Conservation (phyloP, 2,888 invertebrate genomes). For the Phyllotreta striolata region DNA sequence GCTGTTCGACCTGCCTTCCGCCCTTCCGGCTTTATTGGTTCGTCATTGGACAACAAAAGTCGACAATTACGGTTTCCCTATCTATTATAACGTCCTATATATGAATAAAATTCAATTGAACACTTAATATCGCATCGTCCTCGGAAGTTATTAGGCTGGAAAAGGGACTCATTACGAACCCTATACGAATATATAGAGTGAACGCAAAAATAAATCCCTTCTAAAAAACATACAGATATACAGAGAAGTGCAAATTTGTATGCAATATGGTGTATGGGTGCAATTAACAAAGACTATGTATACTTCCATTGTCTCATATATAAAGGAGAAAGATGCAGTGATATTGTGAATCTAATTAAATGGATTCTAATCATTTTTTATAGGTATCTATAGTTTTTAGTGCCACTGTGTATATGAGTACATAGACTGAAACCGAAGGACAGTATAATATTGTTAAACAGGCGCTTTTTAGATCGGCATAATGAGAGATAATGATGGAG, state of each 20-base stretch:
- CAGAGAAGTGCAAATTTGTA: too few species aligned
- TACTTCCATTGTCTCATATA: too few species aligned
- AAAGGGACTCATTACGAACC: too few species aligned
- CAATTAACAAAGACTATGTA: too few species aligned
- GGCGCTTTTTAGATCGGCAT: constrained; percentile 34
- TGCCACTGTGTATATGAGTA: too few species aligned
- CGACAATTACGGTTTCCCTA: constrained; percentile 48
- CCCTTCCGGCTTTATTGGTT: constrained; percentile 36
- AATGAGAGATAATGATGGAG: constrained; percentile 44
- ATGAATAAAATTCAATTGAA: constrained; percentile 42
- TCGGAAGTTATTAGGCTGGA: constrained; percentile 24
- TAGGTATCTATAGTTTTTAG: background rate
- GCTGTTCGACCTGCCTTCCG: constrained; percentile 30
- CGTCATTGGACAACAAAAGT: constrained; percentile 48
- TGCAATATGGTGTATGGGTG: too few species aligned
- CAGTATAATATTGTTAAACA: constrained; percentile 33
- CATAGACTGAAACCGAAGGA: background rate
- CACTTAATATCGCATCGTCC: constrained; percentile 44
- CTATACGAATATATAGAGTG: constrained; percentile 14
- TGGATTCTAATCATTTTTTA: background rate
- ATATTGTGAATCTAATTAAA: too few species aligned
- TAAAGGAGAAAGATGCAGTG: too few species aligned
- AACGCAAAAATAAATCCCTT: background rate
- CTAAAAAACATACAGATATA: too few species aligned
- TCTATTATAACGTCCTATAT: constrained; percentile 47